Base-by-base conservation (phyloP, 2,113 vertebrate species). In the Leucopternis melanops region DNA sequence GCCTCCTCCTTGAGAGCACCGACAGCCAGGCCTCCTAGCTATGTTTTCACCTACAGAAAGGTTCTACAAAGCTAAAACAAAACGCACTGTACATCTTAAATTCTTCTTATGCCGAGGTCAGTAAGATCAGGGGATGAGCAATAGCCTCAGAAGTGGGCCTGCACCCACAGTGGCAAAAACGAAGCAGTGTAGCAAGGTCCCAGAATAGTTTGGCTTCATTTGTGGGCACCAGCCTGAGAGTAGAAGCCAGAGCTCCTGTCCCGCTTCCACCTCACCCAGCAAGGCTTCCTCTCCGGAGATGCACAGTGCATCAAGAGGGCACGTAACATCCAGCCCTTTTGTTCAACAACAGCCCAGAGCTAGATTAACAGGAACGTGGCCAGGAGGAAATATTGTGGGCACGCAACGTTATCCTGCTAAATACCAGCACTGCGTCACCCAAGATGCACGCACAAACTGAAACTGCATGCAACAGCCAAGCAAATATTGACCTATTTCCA, bases 361-460 rank as follows among this genome's bases (percentile, higher is more conserved):
- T n/a, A 4, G 58, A n/a, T 4, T 8, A 65, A 40, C 10, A 32
- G 11, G 50, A 13, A 20, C 6, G 2, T 0, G 16, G 45, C 90
- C 50, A 19, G 36, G 42, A 47, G n/a, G 13, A 44, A 47, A 49
- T 8, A 2, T 0, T 11, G 23, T 44, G 14, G 80, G 50, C 40
- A 26, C 1, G 7, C 58, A 55, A 1, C 4, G 2, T 42, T 40
- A 63, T 49, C 54, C 78, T 58, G 74, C 44, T 44, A 5, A 32
- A 70, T 21, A 32, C 44, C 73, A 72, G 78, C 78, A 23, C n/a
- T 2, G 19, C 13, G 2, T 5, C 14, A 0, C 23, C 34, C 47
- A 21, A 50, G 62, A 45, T 1, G 31, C 58, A 2, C 1, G 3
- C 52, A 15, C 45, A 22, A 22, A 49, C 22, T 3, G 7, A 2